A percentile compares a stretch with the other conserved stretches of the same genome.
Conservation (phyloP, 2,888 invertebrate species). For the Chromoteleia sp. region DNA sequence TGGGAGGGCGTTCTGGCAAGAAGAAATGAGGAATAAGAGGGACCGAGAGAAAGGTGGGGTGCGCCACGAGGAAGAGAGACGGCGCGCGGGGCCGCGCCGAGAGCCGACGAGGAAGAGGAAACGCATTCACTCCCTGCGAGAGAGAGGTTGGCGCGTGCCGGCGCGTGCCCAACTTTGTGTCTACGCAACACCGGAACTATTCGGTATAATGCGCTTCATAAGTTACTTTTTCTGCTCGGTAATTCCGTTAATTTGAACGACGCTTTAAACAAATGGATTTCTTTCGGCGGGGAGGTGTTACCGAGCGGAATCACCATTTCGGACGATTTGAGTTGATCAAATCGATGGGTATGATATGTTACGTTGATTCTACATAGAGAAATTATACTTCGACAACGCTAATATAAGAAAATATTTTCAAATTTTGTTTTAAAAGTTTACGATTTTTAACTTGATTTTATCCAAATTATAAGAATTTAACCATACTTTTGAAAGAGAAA, state of each 20-base stretch:
- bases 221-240: constrained; percentile 42
- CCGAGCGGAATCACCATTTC: too few species aligned
- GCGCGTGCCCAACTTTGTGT: constrained; percentile 70
- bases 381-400: too few species aligned
- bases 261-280: constrained; percentile 14
- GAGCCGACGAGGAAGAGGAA: constrained; percentile 59
- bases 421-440: too few species aligned
- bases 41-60: constrained; percentile 61
- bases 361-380: too few species aligned
- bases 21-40: constrained; percentile 66
- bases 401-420: too few species aligned
- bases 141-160: constrained; percentile 71
- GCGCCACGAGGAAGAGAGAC: constrained; percentile 44
- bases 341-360: too few species aligned
- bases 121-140: constrained; percentile 59
- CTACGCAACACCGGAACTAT: constrained; percentile 64
- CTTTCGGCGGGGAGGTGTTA: not conserved
- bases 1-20: constrained; percentile 68
- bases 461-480: too few species aligned
- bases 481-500: too few species aligned
- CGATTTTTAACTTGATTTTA: too few species aligned
- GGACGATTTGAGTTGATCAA: too few species aligned
- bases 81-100: constrained; percentile 22
- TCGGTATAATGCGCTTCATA: constrained; percentile 50
- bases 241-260: constrained; percentile 34